These are phyloP conservation scores for Amphipyra berbera DNA, from an alignment of 2,888 invertebrate species.

Conservation along the genomic window DNA sequence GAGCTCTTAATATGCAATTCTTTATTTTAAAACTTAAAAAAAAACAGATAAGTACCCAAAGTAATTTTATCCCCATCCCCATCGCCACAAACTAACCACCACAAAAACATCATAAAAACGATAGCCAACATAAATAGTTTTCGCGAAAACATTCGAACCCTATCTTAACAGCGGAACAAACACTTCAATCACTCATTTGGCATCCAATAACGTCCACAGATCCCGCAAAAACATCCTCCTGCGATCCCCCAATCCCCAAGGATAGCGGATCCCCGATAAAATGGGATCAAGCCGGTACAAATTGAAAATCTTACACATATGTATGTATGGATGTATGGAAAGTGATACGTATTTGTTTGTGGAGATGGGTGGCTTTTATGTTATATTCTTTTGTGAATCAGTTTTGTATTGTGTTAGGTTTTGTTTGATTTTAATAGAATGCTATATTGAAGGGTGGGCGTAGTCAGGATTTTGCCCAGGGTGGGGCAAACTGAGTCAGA, in stretches of 20 bases:
- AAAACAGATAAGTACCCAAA: constrained; percentile 4
- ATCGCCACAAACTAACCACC: constrained; percentile 8
- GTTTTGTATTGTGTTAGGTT: constrained; percentile 1
- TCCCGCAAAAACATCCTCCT: constrained; percentile 57
- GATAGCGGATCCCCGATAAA: constrained; percentile 62
- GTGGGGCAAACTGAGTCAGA: no score
- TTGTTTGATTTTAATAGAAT: constrained; percentile 1
- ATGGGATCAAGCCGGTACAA: constrained; percentile 62
- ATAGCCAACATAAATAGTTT: constrained; percentile 53
- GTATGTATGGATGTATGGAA: constrained; percentile 44
- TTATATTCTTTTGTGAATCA: constrained; percentile 16
- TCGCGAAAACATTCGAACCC: constrained; percentile 52
- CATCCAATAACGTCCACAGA: constrained; percentile 59
- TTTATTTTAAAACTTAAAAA: no score
- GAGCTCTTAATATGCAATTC: no score
- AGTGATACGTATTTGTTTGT: constrained; percentile 47
- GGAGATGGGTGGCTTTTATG: constrained; percentile 23
- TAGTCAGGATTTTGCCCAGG: no score
- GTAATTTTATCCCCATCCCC: constrained; percentile 2
- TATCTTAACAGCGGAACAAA: constrained; percentile 61
- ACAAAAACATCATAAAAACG: constrained; percentile 53
- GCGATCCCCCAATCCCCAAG: constrained; percentile 56
- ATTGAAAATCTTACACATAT: constrained; percentile 64
- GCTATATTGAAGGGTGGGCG: constrained; percentile 2
- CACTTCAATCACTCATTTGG: constrained; percentile 63